Evolutionary conservation across 1,140 invertebrate genomes (phyloP).

Genomic region (Calephelis virginiensis): DNA sequence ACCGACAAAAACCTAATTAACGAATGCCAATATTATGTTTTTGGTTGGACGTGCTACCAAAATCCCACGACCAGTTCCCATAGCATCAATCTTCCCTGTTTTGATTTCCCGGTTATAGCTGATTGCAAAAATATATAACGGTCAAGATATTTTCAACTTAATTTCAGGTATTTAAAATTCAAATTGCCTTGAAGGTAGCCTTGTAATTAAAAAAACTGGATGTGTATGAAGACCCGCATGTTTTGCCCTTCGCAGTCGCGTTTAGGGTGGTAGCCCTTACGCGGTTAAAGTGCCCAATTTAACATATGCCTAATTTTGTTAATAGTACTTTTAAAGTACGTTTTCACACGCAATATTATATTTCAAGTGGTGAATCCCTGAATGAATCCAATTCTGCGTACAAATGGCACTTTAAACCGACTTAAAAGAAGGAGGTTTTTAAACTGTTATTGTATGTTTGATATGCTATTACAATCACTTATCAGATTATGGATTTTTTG

Average conservation of each 20-base stretch:
- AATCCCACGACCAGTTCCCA: slow-evolving; percentile 54
- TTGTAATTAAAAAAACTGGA: slow-evolving; percentile 41
- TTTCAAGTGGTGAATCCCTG: background rate
- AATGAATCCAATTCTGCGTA: too few relatives aligned
- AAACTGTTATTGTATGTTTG: too few relatives aligned
- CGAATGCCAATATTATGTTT: slow-evolving; percentile 12
- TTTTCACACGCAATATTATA: slow-evolving; percentile 24
- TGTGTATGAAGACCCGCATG: slow-evolving; percentile 54
- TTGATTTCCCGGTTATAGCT: slow-evolving; percentile 58
- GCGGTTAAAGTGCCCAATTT: slow-evolving; percentile 35
- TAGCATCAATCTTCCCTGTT: slow-evolving; percentile 65
- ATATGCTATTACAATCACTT: too few relatives aligned
- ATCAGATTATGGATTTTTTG: too few relatives aligned
- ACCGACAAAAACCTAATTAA: slow-evolving; percentile 1
- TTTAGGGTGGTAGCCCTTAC: slow-evolving; percentile 44
- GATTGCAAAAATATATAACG: slow-evolving; percentile 46
- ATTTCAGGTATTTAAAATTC: slow-evolving; percentile 21
- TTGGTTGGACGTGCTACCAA: slow-evolving; percentile 32
- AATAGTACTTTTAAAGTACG: slow-evolving; percentile 30
- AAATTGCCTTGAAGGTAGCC: slow-evolving; percentile 16
- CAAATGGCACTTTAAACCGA: too few relatives aligned
- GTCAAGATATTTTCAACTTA: slow-evolving; percentile 23
- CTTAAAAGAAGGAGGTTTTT: too few relatives aligned
- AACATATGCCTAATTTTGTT: slow-evolving; percentile 54
- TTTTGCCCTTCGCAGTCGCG: slow-evolving; percentile 39